Base-by-base conservation (phyloP, 1,140 invertebrate genomes). In the Solenopsis fugax region DNA sequence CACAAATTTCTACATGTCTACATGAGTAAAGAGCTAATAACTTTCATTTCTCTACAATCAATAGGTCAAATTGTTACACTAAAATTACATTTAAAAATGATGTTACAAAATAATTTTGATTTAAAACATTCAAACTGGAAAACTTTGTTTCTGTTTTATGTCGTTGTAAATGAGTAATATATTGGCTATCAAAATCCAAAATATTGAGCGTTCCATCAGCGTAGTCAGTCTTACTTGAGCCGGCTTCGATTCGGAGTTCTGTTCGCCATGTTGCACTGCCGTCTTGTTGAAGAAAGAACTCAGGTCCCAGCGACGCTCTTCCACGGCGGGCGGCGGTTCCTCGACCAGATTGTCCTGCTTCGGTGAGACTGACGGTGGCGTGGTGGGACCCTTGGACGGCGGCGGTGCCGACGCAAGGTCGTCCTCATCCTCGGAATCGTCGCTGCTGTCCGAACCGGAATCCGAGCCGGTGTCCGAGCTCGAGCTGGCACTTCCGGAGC, bases 391-490 rank as follows among this genome's bases (percentile, higher is more conserved):
- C 62, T 94, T 93, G 24, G 82, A 9, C n/a, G 86, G 86, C 18
- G 82, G 89, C 0, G 86, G 86, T 7, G 90, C 80, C 5, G 85
- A 54, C 2, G 87, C 62, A 4, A 24, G 12, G 13, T 84, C 80
- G 2, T 84, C 80, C 13, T 96, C 96, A 58, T 96, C 96, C 6
- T 94, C 95, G 10, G 96, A 96, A 81, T 96, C 96, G 65, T 96
- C 96, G 88, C 95, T 96, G 88, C 94, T 96, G 64, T 96, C 96
- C 10, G 95, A 94, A 1, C 92, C 94, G 0, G 95, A 95, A 54
- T 96, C 96, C 10, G 95, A 95, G 2, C 95, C 95, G 0, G 96
- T 96, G 52, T 96, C 96, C 29, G 96, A 96, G 41, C 95, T 95
- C 9, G 96, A 96, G 62, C 93, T 94, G 4, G 93, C 93, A 82